Evolutionary conservation across 2,888 invertebrate genomes (phyloP).

Genomic region (Atherix ibis): DNA sequence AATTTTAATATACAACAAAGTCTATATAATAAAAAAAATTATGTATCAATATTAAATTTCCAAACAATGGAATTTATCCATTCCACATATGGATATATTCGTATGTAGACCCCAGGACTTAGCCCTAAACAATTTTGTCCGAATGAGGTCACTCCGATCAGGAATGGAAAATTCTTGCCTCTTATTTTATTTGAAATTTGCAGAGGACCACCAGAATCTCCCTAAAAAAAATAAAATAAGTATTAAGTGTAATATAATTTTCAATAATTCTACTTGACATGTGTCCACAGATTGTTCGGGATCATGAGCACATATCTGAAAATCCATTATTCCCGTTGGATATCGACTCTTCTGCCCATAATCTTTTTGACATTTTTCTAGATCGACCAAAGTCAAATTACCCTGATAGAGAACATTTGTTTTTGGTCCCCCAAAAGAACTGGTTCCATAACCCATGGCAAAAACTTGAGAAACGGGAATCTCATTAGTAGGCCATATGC

Average conservation of each 20-base stretch:
- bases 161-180: constrained; percentile 6
- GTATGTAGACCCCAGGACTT: constrained; percentile 5
- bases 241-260: too few relatives aligned
- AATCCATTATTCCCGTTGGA: constrained; percentile 14
- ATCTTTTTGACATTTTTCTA: neutral
- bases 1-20: too few relatives aligned
- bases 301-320: constrained; percentile 20
- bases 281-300: constrained; percentile 13
- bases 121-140: constrained; percentile 4
- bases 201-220: constrained; percentile 12
- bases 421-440: constrained; percentile 1
- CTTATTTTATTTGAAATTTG: constrained; percentile 6
- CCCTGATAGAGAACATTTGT: constrained; percentile 4
- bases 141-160: constrained; percentile 12
- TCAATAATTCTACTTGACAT: constrained; percentile 13
- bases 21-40: too few relatives aligned
- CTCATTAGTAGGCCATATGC: constrained; percentile 28
- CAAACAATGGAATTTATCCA: constrained; percentile 8
- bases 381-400: neutral
- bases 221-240: constrained; percentile 17
- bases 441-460: constrained; percentile 6
- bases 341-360: neutral
- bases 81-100: constrained; percentile 6
- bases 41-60: too few relatives aligned
- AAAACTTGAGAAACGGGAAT: neutral